These are phyloP conservation scores for Salvator merianae DNA, from an alignment of 2,113 vertebrate species.

Conservation along the genomic window DNA sequence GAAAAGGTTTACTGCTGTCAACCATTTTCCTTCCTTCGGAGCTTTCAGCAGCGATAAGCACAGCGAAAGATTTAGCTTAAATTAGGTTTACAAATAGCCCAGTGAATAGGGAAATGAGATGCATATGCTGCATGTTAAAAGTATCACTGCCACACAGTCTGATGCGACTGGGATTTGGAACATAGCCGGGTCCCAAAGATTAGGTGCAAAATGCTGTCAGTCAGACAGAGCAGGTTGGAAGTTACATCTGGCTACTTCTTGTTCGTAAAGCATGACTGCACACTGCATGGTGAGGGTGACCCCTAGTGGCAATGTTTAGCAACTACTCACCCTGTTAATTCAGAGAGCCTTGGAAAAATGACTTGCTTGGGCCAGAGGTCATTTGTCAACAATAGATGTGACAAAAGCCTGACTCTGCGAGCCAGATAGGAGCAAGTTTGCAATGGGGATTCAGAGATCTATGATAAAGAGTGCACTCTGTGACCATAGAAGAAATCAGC, in stretches of 20 bases:
- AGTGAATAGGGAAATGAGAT: conserved; percentile 50
- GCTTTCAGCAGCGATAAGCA: conserved; percentile 4
- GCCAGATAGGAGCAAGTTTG: neutral
- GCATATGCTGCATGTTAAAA: conserved; percentile 47
- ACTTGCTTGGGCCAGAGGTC: neutral
- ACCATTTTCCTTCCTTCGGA: conserved; percentile 13
- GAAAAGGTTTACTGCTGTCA: conserved; percentile 13
- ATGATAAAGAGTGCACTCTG: neutral
- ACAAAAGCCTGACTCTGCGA: neutral
- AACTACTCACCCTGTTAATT: neutral
- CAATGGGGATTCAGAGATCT: neutral
- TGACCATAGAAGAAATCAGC: conserved; percentile 19
- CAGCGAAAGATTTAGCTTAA: conserved; percentile 40
- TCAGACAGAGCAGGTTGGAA: neutral
- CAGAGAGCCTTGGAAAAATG: neutral
- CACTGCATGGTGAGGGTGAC: conserved; percentile 56
- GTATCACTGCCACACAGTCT: conserved; percentile 34
- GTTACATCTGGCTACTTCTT: neutral
- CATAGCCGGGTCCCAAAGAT: conserved; percentile 32
- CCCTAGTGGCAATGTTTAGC: conserved; percentile 38
- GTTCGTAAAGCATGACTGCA: neutral
- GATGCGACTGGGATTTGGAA: conserved; percentile 29
- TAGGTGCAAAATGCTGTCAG: conserved; percentile 3
- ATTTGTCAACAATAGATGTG: neutral
- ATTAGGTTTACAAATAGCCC: conserved; percentile 65